Percentiles rank a stretch among this genome's conserved stretches.
Evolutionary conservation across 2,888 invertebrate genomes (phyloP).

Genomic region (Machimus atricapillus): DNA sequence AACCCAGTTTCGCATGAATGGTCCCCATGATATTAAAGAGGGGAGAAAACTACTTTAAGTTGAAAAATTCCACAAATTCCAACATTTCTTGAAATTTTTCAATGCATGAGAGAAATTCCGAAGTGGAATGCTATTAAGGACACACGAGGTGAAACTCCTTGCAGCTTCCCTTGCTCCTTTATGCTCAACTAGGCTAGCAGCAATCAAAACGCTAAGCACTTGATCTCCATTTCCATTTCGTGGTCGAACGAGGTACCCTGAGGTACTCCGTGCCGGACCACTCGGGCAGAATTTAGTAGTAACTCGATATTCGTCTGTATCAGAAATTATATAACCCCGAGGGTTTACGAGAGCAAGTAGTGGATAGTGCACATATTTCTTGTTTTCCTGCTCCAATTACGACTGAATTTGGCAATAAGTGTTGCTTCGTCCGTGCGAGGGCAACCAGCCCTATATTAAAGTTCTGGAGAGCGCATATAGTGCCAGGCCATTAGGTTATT

Average conservation of each 20-base stretch:
- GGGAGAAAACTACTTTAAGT: background rate
- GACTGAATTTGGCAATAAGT: background rate
- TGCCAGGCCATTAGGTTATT: background rate
- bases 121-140: background rate
- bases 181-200: slow-evolving; percentile 6
- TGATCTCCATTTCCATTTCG: slow-evolving; percentile 15
- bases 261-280: background rate
- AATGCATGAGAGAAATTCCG: background rate
- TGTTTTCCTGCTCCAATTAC: background rate
- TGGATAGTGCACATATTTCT: background rate
- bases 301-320: background rate
- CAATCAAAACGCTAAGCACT: slow-evolving; percentile 25
- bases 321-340: slow-evolving; percentile 9
- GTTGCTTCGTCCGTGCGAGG: background rate
- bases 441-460: background rate
- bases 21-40: background rate
- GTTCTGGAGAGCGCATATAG: background rate
- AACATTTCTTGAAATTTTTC: background rate
- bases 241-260: background rate
- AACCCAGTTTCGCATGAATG: background rate
- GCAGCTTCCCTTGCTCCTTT: background rate
- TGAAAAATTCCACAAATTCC: background rate
- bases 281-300: background rate
- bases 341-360: background rate
- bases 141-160: slow-evolving; percentile 1